A percentile compares a stretch with the other conserved stretches of the same genome.
Evolutionary conservation across 2,888 invertebrate genomes (phyloP).

Genomic region (Drosophila phalerata): DNA sequence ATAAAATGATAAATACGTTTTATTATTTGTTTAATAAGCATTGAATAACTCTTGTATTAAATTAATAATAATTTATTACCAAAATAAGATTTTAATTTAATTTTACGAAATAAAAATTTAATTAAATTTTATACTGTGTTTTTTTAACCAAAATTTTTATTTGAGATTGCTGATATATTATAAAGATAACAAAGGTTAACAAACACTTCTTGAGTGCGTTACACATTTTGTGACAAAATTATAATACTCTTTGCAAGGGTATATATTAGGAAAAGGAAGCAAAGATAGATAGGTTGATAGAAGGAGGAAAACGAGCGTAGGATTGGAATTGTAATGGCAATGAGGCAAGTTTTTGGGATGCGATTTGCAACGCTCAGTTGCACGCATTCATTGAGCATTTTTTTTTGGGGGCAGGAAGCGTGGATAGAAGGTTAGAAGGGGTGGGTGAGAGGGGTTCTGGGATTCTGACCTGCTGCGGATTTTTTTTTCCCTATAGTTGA

Average conservation of each 20-base stretch:
- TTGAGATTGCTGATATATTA: no score
- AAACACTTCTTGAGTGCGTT: not conserved
- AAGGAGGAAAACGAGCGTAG: conserved; percentile 1
- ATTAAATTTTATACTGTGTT: no score
- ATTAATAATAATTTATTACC: no score
- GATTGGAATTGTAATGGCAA: conserved; percentile 25
- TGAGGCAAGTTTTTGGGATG: conserved; percentile 40
- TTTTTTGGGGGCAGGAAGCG: not conserved
- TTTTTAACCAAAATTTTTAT: no score
- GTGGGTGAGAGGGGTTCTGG: conserved; percentile 11
- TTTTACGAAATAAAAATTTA: no score
- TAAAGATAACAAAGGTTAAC: no score
- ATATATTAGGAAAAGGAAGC: not conserved
- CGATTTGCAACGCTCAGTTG: conserved; percentile 81
- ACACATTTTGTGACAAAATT: not conserved
- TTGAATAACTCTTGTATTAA: no score
- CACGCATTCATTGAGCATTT: conserved; percentile 60
- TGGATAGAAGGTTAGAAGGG: not conserved
- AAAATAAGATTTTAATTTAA: no score
- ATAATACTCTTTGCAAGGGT: not conserved
- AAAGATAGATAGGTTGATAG: not conserved
- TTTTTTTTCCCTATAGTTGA: not conserved
- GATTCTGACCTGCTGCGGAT: conserved; percentile 42
- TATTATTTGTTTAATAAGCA: no score
- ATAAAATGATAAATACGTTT: no score